Evolutionary conservation across 2,113 vertebrate species (phyloP).

Genomic region (Poeciliopsis retropinna): DNA sequence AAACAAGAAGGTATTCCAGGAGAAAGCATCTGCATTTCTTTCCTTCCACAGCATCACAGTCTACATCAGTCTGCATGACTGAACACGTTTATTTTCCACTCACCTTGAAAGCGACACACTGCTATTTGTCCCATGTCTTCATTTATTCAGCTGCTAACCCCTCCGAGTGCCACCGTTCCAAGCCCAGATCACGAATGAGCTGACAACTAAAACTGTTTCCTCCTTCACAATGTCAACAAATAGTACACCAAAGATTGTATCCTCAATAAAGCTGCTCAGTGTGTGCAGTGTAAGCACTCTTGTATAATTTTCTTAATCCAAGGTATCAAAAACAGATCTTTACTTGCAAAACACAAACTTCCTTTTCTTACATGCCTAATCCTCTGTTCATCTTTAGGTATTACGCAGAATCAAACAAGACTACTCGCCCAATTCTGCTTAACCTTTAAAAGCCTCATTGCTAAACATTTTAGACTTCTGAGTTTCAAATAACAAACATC

Average conservation of each 20-base stretch:
- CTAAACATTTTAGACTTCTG: neutral
- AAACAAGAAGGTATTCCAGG: neutral
- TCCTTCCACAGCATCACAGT: no score
- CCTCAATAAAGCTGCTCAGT: neutral
- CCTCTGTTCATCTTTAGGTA: neutral
- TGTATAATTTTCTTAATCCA: neutral
- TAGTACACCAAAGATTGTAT: neutral
- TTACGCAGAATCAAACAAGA: neutral
- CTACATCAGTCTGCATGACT: conserved; percentile 14
- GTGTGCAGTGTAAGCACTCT: neutral
- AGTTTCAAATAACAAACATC: neutral
- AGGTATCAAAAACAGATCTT: conserved; percentile 1
- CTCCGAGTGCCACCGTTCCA: neutral
- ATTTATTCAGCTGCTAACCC: conserved; percentile 3
- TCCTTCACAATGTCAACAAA: neutral
- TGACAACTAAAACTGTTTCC: neutral
- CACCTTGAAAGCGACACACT: conserved; percentile 57
- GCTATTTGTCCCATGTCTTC: conserved; percentile 69
- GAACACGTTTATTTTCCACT: conserved; percentile 38
- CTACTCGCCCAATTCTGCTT: neutral
- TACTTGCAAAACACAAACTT: neutral
- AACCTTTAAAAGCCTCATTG: neutral
- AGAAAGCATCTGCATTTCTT: conserved; percentile 7
- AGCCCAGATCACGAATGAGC: neutral
- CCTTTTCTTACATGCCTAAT: neutral